Conservation (phyloP, 2,113 vertebrate species). For the Natator depressus region DNA sequence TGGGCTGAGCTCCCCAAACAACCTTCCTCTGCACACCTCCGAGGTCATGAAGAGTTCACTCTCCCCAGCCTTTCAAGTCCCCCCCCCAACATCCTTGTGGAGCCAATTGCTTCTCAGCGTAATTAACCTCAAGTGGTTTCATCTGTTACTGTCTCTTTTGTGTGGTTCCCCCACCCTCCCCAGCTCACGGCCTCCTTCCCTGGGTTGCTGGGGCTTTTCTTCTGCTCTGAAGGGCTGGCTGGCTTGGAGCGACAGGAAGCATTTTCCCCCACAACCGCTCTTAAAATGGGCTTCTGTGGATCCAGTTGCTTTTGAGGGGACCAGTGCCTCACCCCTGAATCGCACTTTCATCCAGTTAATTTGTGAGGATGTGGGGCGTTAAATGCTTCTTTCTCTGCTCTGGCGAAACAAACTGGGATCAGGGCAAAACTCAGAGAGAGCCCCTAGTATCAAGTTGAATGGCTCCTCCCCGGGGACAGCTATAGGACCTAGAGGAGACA, state of each 20-base stretch:
- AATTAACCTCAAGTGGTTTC: constrained; percentile 74
- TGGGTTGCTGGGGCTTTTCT: neutral
- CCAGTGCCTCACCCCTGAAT: neutral
- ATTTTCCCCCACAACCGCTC: neutral
- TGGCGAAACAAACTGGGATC: neutral
- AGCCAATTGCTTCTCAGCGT: constrained; percentile 47
- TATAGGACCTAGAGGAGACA: neutral
- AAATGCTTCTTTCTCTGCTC: neutral
- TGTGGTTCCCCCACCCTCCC: neutral
- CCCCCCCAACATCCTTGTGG: constrained; percentile 1
- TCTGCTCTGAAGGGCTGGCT: neutral
- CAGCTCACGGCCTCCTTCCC: neutral
- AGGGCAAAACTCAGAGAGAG: neutral
- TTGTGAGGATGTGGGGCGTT: neutral
- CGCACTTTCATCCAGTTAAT: neutral
- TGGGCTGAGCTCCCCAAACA: fast-evolving
- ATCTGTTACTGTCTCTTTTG: neutral
- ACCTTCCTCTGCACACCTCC: neutral
- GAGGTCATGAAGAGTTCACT: constrained; percentile 18
- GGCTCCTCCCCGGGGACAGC: neutral
- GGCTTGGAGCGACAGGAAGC: neutral
- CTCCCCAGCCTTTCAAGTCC: neutral
- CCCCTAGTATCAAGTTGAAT: neutral
- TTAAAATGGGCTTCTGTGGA: neutral
- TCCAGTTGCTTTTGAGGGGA: neutral